Percentiles rank a stretch among this genome's conserved stretches.
Conservation (phyloP, 2,113 vertebrate species). For the Vanacampus margaritifer region DNA sequence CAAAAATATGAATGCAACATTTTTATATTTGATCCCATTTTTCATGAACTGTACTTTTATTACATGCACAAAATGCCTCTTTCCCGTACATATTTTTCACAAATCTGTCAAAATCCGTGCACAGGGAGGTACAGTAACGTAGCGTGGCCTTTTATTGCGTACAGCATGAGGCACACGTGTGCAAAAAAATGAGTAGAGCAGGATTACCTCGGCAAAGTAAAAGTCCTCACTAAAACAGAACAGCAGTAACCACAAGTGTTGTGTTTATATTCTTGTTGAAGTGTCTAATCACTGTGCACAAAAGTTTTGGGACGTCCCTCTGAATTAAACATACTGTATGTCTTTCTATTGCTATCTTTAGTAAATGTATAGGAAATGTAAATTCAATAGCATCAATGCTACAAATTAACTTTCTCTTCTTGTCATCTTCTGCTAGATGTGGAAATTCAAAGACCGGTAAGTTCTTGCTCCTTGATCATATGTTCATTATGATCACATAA, state of each 20-base stretch:
- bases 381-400: slow-evolving; percentile 36
- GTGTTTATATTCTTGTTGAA: not conserved
- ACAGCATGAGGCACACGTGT: too few relatives aligned
- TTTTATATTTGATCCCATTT: not conserved
- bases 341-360: not conserved
- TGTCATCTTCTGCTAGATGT: slow-evolving; percentile 56
- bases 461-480: slow-evolving; percentile 40
- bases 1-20: not conserved
- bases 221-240: too few relatives aligned
- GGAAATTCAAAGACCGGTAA: slow-evolving; percentile 62
- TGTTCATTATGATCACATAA: slow-evolving; percentile 19
- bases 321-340: not conserved
- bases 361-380: slow-evolving; percentile 5
- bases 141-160: too few relatives aligned
- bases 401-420: slow-evolving; percentile 43
- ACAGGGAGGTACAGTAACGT: too few relatives aligned
- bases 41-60: too few relatives aligned
- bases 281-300: not conserved
- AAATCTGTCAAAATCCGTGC: too few relatives aligned
- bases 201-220: too few relatives aligned
- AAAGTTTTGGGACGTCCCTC: not conserved
- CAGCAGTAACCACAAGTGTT: too few relatives aligned
- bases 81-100: too few relatives aligned
- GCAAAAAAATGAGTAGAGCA: too few relatives aligned
- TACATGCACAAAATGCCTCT: too few relatives aligned